Conservation (phyloP, 2,113 vertebrate species). For the Pyxicephalus adspersus region DNA sequence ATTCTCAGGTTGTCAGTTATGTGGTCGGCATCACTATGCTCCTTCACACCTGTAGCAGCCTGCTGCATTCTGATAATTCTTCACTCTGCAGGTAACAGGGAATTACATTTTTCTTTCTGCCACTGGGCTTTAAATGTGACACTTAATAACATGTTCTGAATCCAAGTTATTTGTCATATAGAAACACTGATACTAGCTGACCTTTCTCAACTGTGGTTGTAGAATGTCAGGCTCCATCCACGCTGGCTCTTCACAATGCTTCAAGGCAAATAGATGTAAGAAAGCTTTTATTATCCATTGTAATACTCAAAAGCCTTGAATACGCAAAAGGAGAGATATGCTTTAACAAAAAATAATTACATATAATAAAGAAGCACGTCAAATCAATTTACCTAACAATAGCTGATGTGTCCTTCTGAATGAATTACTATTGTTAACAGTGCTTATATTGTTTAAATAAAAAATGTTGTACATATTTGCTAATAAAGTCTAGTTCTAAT, state of each 20-base stretch:
- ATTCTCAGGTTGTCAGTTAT: neutral
- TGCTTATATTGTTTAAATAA: no score
- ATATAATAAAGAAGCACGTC: neutral
- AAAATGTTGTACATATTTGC: no score
- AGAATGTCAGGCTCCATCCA: conserved; percentile 35
- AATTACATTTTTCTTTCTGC: conserved; percentile 45
- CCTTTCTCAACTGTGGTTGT: conserved; percentile 28
- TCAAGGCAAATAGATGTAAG: conserved; percentile 10
- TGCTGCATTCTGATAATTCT: neutral
- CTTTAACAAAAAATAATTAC: neutral
- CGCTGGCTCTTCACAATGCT: conserved; percentile 18
- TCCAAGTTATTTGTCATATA: conserved; percentile 9
- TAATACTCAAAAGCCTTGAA: conserved; percentile 6
- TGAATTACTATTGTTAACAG: no score
- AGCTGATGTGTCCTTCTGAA: no score
- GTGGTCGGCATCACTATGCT: neutral
- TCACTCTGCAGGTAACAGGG: neutral
- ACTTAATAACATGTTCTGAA: conserved; percentile 30
- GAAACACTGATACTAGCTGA: conserved; percentile 31
- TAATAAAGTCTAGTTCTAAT: no score
- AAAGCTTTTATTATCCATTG: conserved; percentile 27
- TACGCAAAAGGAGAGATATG: neutral
- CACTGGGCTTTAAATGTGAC: conserved; percentile 27
- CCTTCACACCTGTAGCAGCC: neutral
- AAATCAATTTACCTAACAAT: neutral